A percentile compares a stretch with the other conserved stretches of the same genome.
These are phyloP conservation scores for Epinephelus coioides DNA, from an alignment of 2,797 vertebrate genomes.

Conservation along the genomic window DNA sequence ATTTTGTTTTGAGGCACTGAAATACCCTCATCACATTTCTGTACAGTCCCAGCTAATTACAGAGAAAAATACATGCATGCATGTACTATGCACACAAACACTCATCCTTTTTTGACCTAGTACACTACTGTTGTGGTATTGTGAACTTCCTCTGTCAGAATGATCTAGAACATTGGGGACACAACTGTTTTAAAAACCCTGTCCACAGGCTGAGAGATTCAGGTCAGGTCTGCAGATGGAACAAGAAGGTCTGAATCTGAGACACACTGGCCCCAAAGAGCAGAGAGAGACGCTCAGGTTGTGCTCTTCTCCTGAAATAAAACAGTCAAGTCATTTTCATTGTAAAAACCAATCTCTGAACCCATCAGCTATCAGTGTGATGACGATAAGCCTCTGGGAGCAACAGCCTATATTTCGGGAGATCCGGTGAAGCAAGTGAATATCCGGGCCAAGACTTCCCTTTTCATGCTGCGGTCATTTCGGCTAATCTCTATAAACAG, in stretches of 20 bases:
- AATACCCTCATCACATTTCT: background rate
- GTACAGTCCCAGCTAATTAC: background rate
- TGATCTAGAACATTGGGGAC: constrained; percentile 53
- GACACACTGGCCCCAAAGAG: constrained; percentile 37
- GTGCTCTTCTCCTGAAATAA: constrained; percentile 32
- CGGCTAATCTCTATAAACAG: too few relatives aligned
- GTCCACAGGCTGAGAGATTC: constrained; percentile 49
- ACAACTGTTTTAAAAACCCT: constrained; percentile 35
- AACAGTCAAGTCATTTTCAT: constrained; percentile 15
- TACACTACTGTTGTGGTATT: constrained; percentile 44
- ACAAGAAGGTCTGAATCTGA: constrained; percentile 40
- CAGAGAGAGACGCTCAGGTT: background rate
- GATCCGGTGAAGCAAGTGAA: too few relatives aligned
- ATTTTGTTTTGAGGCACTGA: background rate
- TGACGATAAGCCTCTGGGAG: too few relatives aligned
- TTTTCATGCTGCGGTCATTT: too few relatives aligned
- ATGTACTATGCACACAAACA: constrained; percentile 7
- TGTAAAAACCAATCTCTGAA: background rate
- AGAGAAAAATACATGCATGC: constrained; percentile 6
- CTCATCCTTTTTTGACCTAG: constrained; percentile 4
- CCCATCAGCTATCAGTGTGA: too few relatives aligned
- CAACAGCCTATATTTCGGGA: too few relatives aligned
- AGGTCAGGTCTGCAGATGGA: constrained; percentile 52
- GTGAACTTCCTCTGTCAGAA: constrained; percentile 52
- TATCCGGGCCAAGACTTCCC: too few relatives aligned